Evolutionary conservation across 2,113 vertebrate genomes (phyloP), one percentile per base, ranked within the genome.

Genomic region (Phycodurus eques): DNA sequence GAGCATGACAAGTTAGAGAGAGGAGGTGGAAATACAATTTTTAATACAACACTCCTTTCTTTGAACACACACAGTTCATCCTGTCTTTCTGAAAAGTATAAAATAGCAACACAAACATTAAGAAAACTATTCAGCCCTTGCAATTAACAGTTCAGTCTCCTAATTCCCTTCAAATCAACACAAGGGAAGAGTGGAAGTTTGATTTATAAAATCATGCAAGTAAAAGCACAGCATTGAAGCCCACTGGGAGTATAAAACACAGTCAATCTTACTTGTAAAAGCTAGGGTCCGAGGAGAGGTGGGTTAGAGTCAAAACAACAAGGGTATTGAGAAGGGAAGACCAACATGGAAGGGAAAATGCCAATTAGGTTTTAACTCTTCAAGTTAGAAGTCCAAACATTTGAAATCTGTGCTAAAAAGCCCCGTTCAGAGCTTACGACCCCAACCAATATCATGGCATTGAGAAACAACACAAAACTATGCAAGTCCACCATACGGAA

Each of bases 251-350:
- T 80, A 61, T 35, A 82, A 85, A 88, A 86, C 66, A 64, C 74
- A 85, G 78, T 86, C 74, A 81, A 78, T 94, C 95, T 96, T 96
- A 97, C 95, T 96, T 96, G 95, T 92, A 95, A 93, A 94, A 94
- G 95, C 95, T 96, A 95, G 89, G 82, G 82, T 96, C 92, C 95
- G 91, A 88, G 92, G 91, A 90, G 87, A 91, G 93, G 85, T 92
- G 91, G 92, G 92, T 87, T 85, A 88, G 88, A 88, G 91, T 94
- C 91, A 95, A 90, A 91, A 93, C 83, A 91, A 93, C 84, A 90
- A 73, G 78, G 83, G 73, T 54, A 90, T 87, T 74, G 85, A 90
- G 91, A 87, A 90, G 79, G 51, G 65, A 86, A 87, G 42, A 10
- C 20, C 47, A 5, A 88, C 83, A 91, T 72, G 78, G 83, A 88